Base-by-base conservation (phyloP, 2,888 invertebrate species). In the Oligia strigilis region DNA sequence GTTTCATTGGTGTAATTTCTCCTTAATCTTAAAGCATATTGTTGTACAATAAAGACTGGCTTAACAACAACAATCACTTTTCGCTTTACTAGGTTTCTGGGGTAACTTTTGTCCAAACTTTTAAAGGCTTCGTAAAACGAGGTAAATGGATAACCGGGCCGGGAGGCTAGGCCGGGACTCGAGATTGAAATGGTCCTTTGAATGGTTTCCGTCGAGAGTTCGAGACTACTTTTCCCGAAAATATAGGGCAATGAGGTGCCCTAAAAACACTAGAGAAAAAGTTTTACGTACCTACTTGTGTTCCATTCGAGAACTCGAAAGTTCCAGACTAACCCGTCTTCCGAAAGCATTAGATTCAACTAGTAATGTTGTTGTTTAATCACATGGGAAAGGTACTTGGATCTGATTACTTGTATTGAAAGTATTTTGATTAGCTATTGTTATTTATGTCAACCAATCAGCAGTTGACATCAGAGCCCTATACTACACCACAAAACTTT, bases 181-280 rank as follows among this genome's bases (percentile, higher is more conserved):
- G 29, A 70, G 46, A 84, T 84, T 84, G 83, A 69, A 81, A 72
- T 55, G 55, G 5, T n/a, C 19, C 40, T 36, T n/a, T 23, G 40
- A 71, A 76, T 76, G 36, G 76, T 17, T n/a, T 76, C 23, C 17
- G 40, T 64, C 40, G 14, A 23, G 55, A 58, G 4, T 43, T 67
- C 36, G 60, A 55, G 46, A n/a, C 65, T 19, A 76, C 65, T 71
- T 82, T 75, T n/a, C 55, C 19, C 0, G 17, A 60, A 72, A 86
- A 84, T 75, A 65, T 84, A 82, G 86, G 84, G 36, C 72, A 84
- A 69, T 82, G 13, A 60, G 66, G 13, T 78, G 36, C 36, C 19
- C 52, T 17, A 14, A 52, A 46, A 46, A 11, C 1, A 29, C 19
- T n/a, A 36, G 5, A 19, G 36, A 17, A 49, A n/a, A 9, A 40